Base-by-base conservation (phyloP, 2,888 invertebrate genomes). In the Amblyjoppa proteus region DNA sequence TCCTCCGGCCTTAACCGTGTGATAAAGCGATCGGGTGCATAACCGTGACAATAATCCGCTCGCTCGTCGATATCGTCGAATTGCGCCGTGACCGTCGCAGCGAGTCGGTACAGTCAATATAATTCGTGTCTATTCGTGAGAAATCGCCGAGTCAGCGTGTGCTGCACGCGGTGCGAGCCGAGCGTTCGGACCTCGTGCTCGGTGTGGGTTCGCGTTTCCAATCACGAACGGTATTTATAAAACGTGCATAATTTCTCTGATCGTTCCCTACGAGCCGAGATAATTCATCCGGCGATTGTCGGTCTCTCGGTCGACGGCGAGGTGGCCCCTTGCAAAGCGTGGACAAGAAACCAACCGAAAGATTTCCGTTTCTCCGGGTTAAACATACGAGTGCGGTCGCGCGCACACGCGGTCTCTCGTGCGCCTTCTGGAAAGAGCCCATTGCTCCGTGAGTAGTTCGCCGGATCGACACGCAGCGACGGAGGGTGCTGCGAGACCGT, bases 61-160 rank as follows among this genome's bases (percentile, higher is more conserved):
- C 25, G 6, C 49, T 31, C 82, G 76, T 61, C 31, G 49, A 71
- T 61, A 82, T 56, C 56, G 41, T 31, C 16, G 41, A 7, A 75
- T 61, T 41, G 51, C 20, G 41, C 41, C 34, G 38, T 34, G 25
- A 69, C 51, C 5, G 66, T 53, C 13, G 6, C 49, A 6, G 66
- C 51, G 2, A 41, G 69, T 64, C 38, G 51, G 31, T 51, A 51
- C 56, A 51, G 49, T 74, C 64, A 31, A 41, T 66, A 38, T 20
- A 20, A 34, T 41, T 41, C 41, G 41, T 41, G 41, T 41, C 6
- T 16, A 34, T 61, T 69, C 28, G 80, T 70, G 53, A 56, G 69
- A 83, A 91, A 89, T 88, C 89, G 92, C 88, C 91, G 90, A 92
- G 92, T 92, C 91, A 92, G 91, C 90, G 89, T 88, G 88, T 78